Evolutionary conservation across 2,797 vertebrate species (phyloP).

Genomic region (Masticophis lateralis): DNA sequence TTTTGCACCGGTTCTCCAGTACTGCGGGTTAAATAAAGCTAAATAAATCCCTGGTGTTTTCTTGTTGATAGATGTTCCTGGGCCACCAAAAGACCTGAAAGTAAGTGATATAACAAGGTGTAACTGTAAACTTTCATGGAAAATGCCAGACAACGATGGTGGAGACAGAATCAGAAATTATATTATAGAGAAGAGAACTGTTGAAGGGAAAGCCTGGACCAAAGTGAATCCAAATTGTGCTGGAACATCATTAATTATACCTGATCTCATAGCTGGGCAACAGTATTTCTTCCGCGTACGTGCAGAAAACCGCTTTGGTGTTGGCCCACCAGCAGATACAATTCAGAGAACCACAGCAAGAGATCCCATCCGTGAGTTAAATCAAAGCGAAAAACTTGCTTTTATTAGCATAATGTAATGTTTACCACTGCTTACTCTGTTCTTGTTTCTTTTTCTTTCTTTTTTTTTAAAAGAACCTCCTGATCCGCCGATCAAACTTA

Average conservation of each 20-base stretch:
- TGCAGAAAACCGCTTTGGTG: slow-evolving; percentile 92
- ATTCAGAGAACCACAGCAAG: slow-evolving; percentile 81
- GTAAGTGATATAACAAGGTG: slow-evolving; percentile 91
- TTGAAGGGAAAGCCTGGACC: slow-evolving; percentile 94
- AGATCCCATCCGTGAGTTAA: slow-evolving; percentile 92
- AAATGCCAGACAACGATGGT: slow-evolving; percentile 90
- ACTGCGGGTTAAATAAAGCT: slow-evolving; percentile 23
- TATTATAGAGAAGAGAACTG: slow-evolving; percentile 91
- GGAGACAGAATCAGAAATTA: slow-evolving; percentile 95
- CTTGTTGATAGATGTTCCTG: slow-evolving; percentile 84
- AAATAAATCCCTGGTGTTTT: slow-evolving; percentile 41
- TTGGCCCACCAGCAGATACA: slow-evolving; percentile 82
- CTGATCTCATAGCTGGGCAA: slow-evolving; percentile 87
- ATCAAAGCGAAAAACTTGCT: neutral
- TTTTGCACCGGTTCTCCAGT: slow-evolving; percentile 8
- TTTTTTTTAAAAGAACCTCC: slow-evolving; percentile 81
- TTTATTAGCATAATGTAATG: slow-evolving; percentile 17
- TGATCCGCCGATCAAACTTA: slow-evolving; percentile 92
- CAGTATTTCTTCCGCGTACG: slow-evolving; percentile 93
- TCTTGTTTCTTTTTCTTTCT: slow-evolving; percentile 37
- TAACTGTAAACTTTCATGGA: slow-evolving; percentile 93
- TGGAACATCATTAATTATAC: slow-evolving; percentile 85
- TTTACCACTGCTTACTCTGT: slow-evolving; percentile 26
- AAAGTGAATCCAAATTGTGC: slow-evolving; percentile 90
- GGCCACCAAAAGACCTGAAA: slow-evolving; percentile 90